Evolutionary conservation across 2,888 invertebrate species (phyloP).

Genomic region (Netelia virgata): DNA sequence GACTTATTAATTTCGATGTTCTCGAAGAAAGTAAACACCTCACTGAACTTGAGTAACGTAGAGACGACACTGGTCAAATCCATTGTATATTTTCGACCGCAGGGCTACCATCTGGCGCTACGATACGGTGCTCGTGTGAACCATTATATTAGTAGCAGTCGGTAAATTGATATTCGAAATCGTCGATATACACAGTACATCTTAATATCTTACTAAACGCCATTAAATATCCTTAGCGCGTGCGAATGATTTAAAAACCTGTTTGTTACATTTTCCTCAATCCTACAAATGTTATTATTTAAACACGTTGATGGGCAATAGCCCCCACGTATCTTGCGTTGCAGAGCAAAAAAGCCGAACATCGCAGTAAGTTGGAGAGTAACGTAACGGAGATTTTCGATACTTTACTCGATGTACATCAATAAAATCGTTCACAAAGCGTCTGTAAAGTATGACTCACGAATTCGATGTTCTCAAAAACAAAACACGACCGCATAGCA

Average conservation of each 20-base stretch:
- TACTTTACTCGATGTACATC: conserved; percentile 67
- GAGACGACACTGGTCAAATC: not conserved
- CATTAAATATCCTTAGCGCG: too few relatives aligned
- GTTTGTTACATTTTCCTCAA: not conserved
- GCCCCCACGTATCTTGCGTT: conserved; percentile 56
- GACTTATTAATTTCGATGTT: not conserved
- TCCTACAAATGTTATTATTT: not conserved
- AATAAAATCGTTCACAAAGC: not conserved
- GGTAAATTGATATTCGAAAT: too few relatives aligned
- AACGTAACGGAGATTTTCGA: conserved; percentile 79
- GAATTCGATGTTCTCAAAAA: not conserved
- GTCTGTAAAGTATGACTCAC: not conserved
- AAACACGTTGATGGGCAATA: not conserved
- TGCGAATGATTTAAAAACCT: not conserved
- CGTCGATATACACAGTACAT: too few relatives aligned
- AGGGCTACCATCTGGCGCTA: not conserved
- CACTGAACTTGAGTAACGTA: too few relatives aligned
- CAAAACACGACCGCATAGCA: not conserved
- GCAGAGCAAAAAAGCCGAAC: conserved; percentile 76
- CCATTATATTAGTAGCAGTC: not conserved
- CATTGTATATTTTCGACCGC: not conserved
- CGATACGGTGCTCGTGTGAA: not conserved
- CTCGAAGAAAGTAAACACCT: too few relatives aligned
- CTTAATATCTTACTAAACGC: too few relatives aligned
- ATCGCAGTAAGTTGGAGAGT: conserved; percentile 74